Percentiles rank a stretch among this genome's conserved stretches.
phyloP scores from a whole-genome alignment of 2,888 invertebrate genomes.

The Diabrotica balteata region DNA sequence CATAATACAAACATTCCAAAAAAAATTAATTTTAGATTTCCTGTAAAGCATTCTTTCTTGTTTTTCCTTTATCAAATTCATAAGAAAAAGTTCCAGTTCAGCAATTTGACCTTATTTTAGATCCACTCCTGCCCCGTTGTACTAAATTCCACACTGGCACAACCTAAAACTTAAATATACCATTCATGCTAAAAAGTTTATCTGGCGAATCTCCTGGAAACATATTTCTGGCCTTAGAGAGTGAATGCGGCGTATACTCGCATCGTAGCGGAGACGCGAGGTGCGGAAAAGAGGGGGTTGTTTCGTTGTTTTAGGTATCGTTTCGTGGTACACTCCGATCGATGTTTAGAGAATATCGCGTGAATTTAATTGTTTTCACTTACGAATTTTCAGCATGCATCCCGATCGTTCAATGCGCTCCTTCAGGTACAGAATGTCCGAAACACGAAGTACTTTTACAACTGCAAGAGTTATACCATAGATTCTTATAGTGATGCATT shows the following conservation, averaged over 20 bases:
- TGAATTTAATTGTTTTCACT: constrained; percentile 40
- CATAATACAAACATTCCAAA: too few relatives aligned
- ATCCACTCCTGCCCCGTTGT: constrained; percentile 4
- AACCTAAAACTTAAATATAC: constrained; percentile 25
- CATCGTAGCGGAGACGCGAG: constrained; percentile 1
- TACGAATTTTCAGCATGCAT: constrained; percentile 34
- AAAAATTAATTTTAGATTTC: too few relatives aligned
- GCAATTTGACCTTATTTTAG: background rate
- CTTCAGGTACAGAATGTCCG: background rate
- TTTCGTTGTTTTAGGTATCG: constrained; percentile 30
- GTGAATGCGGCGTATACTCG: background rate
- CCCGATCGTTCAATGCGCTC: background rate
- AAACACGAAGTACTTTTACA: background rate
- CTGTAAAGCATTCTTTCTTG: too few relatives aligned
- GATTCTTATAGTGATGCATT: too few relatives aligned
- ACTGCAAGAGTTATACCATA: too few relatives aligned
- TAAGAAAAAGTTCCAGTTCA: too few relatives aligned
- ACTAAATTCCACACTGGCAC: constrained; percentile 9
- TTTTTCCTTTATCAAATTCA: too few relatives aligned
- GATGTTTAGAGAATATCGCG: constrained; percentile 34
- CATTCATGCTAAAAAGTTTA: constrained; percentile 27
- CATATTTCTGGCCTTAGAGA: constrained; percentile 19
- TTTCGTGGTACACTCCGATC: constrained; percentile 32
- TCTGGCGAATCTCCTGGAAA: constrained; percentile 23
- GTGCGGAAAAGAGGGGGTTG: constrained; percentile 8